A percentile compares a stretch with the other conserved stretches of the same genome.
Evolutionary conservation across 2,113 vertebrate genomes (phyloP).

Genomic region (Nerophis ophidion): DNA sequence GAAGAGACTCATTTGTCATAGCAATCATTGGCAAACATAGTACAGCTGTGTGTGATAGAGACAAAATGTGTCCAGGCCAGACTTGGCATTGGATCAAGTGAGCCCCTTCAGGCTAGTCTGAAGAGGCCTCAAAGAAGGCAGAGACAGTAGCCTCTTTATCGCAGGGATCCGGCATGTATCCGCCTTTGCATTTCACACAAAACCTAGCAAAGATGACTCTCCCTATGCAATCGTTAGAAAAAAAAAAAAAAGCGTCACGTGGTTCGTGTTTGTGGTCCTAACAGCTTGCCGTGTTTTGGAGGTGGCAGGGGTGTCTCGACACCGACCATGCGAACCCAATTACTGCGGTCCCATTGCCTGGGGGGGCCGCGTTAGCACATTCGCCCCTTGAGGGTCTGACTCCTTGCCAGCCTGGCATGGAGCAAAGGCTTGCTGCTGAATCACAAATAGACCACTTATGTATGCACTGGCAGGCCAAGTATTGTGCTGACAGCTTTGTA

Average conservation of each 20-base stretch:
- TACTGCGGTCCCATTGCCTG: constrained; percentile 61
- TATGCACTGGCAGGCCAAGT: constrained; percentile 43
- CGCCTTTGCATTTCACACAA: too few species aligned
- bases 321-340: constrained; percentile 73
- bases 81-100: constrained; percentile 40
- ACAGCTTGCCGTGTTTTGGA: constrained; percentile 65
- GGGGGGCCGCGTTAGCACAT: constrained; percentile 60
- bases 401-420: constrained; percentile 64
- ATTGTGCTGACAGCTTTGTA: constrained; percentile 56
- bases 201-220: constrained; percentile 37
- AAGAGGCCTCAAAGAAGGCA: constrained; percentile 43
- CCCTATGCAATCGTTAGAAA: constrained; percentile 36
- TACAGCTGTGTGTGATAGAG: constrained; percentile 11
- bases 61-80: constrained; percentile 20
- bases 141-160: constrained; percentile 20
- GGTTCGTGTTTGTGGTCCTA: constrained; percentile 38
- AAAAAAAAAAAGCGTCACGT: too few species aligned
- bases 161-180: not conserved
- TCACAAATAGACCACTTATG: constrained; percentile 72
- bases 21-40: constrained; percentile 41
- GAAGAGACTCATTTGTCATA: constrained; percentile 42
- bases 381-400: constrained; percentile 52
- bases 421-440: constrained; percentile 61
- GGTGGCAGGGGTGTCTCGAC: constrained; percentile 62
- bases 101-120: constrained; percentile 48